Evolutionary conservation across 2,113 vertebrate species (phyloP), one percentile per base, ranked within the genome.

Genomic region (Silurus glanis): DNA sequence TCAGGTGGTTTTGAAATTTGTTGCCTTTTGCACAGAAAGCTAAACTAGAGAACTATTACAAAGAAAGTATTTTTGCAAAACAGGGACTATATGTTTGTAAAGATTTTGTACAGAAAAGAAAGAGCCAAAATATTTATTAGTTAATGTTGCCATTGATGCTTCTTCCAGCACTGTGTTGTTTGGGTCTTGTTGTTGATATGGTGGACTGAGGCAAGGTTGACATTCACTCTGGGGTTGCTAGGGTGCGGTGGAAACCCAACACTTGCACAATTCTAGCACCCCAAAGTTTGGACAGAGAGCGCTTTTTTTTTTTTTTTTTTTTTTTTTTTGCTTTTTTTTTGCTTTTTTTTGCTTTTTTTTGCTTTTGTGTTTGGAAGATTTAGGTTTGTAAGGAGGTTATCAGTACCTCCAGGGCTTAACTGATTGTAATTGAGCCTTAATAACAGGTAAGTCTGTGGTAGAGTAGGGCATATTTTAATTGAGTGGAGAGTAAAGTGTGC

Each of bases 221-320:
- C 88, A 91, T 90, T 91, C 90, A 90, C 91, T 92, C 92, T 90
- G 95, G 91, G 85, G 94, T 95, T 84, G 95, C 92, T 95, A 92
- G 95, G 94, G 96, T 95, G 94, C 94, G 0, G 94, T 95, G 95
- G 94, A 94, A 95, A 62, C 88, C 92, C 90, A 95, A 95, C 95
- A 95, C 94, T 93, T 90, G 95, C 95, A 96, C 95, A 93, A 94
- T 93, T 94, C 95, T 94, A 95, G 94, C 93, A 83, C 92, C 92
- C 91, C 90, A 88, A 90, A 81, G 67, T 90, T 91, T 90, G 55
- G 23, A 64, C 45, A 49, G n/a, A 53, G 17, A 28, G 25, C 88
- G 59, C 49, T 51, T n/a, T 21, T 67, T 67, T 67, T 16, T 75
- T 23, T 47, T 71, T 55, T 83, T 69, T 76, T 0, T 59, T 64